Base-by-base conservation (phyloP, 2,113 vertebrate species). In the Macroglossus sobrinus region DNA sequence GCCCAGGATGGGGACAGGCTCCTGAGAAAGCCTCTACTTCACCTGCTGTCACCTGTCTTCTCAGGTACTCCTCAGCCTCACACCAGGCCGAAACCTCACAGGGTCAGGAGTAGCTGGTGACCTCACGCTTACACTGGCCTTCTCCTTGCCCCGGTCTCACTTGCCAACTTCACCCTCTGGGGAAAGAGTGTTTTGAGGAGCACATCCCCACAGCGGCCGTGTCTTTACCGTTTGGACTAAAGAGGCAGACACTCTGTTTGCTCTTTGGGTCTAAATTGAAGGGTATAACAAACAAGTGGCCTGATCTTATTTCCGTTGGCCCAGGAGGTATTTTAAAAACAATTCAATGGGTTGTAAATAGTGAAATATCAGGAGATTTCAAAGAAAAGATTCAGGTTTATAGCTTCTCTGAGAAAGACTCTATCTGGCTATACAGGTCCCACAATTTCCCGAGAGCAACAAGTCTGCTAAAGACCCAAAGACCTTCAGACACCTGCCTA, bases 161-260 rank as follows among this genome's bases (percentile, higher is more conserved):
- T 68, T 57, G 50, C 30, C 72, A 12, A 19, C 74, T n/a, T 47
- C 9, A 7, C 50, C 35, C 15, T 45, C 47, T 28, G 35, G 64
- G 55, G 26, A 50, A 47, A 12, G 59, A 22, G 57, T 1, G 0
- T 33, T 63, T 11, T 21, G 57, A 61, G 79, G 16, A 45, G 19
- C 22, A n/a, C 1, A 1, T 38, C 1, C 3, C 55, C n/a, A 2
- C 7, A 45, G 74, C 3, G 7, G 43, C 38, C 0, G 0, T 4
- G 69, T 15, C 28, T 12, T 68, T 50, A 33, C 10, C 53, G 14
- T 61, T 26, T 26, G 50, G 72, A 50, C 72, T 16, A 1, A 28
- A 33, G 40, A 66, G 10, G 21, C 1, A 28, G 89, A 40, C 11
- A 21, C 55, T 16, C 72, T 33, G 35, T 82, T 64, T 81, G n/a